A percentile compares a stretch with the other conserved stretches of the same genome.
These are phyloP conservation scores for Adelges cooleyi DNA, from an alignment of 1,140 invertebrate genomes.

Conservation along the genomic window DNA sequence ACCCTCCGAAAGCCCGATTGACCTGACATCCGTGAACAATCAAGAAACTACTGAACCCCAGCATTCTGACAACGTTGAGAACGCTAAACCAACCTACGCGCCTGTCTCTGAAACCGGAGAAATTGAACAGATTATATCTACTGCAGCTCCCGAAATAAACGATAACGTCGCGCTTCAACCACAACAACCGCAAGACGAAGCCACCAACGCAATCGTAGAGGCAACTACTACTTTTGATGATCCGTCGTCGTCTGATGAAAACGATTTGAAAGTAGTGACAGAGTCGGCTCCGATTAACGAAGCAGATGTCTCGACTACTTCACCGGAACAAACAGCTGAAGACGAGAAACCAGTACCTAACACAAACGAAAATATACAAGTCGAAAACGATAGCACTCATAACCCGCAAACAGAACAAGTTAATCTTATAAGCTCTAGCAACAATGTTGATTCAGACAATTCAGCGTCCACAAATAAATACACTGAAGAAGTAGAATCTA, in stretches of 20 bases:
- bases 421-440: neutral
- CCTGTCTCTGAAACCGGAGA: neutral
- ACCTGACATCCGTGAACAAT: neutral
- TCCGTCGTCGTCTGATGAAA: conserved; percentile 7
- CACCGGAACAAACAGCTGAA: neutral
- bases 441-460: neutral
- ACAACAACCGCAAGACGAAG: neutral
- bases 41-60: neutral
- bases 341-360: neutral
- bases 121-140: neutral
- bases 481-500: neutral
- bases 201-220: conserved; percentile 19
- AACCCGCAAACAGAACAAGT: neutral
- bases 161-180: neutral
- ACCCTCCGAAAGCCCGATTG: neutral
- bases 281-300: conserved; percentile 28
- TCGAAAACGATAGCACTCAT: neutral
- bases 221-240: conserved; percentile 30
- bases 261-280: conserved; percentile 17
- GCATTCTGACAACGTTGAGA: neutral
- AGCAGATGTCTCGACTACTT: neutral
- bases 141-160: neutral
- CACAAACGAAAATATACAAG: neutral
- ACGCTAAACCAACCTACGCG: neutral
- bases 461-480: neutral